phyloP scores from a whole-genome alignment of 2,113 vertebrate genomes.

The Cochlearius cochlearius region DNA sequence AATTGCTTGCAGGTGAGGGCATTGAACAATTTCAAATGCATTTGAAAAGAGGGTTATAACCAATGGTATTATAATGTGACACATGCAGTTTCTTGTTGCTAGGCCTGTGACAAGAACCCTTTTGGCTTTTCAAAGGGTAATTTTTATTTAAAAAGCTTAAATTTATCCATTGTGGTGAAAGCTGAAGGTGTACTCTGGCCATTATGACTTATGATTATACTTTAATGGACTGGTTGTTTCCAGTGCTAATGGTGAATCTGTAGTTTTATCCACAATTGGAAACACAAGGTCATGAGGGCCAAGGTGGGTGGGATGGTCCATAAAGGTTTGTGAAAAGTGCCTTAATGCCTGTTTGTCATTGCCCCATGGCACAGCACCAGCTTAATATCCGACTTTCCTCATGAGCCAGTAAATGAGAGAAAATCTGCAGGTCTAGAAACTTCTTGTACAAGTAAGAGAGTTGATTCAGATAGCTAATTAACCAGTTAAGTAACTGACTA shows the following conservation, averaged over 20 bases:
- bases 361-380: rapidly evolving
- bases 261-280: neutral
- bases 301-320: neutral
- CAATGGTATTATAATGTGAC: neutral
- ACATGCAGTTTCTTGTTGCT: neutral
- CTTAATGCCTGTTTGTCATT: neutral
- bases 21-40: neutral
- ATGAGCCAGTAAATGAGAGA: neutral
- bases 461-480: neutral
- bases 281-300: neutral
- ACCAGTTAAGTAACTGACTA: neutral
- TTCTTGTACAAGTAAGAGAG: neutral
- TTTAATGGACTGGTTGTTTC: neutral
- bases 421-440: neutral
- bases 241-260: neutral
- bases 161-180: neutral
- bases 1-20: neutral
- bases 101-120: neutral
- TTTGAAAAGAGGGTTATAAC: neutral
- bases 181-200: neutral
- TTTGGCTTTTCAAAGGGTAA: neutral
- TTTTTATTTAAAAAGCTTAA: neutral
- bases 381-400: neutral
- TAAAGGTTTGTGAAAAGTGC: neutral
- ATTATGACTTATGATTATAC: neutral